These are phyloP conservation scores for Hyla sarda DNA, from an alignment of 2,113 vertebrate species.

Conservation along the genomic window DNA sequence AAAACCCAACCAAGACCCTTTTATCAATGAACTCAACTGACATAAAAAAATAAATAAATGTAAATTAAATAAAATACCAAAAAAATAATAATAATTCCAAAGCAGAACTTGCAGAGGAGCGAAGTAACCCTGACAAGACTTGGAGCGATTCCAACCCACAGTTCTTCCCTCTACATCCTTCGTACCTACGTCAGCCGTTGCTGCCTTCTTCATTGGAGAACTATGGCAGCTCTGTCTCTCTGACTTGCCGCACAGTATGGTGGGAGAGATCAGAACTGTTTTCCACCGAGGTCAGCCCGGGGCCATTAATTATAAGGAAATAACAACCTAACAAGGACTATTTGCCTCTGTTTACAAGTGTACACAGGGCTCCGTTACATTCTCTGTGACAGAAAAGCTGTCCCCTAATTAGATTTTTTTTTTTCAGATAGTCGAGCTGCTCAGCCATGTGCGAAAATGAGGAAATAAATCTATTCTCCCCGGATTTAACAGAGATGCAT, in stretches of 20 bases:
- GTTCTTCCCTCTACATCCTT: not conserved
- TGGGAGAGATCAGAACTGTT: conserved; percentile 17
- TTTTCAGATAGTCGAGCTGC: not conserved
- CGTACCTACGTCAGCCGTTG: not conserved
- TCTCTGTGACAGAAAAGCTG: conserved; percentile 45
- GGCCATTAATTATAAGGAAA: conserved; percentile 51
- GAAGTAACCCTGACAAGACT: not conserved
- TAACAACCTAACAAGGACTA: conserved; percentile 28
- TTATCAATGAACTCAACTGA: not conserved
- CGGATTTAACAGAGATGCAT: not conserved
- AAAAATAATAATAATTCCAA: conserved; percentile 9
- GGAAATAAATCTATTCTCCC: conserved; percentile 41
- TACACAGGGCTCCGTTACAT: conserved; percentile 12
- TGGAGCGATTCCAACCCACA: conserved; percentile 19
- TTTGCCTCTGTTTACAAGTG: conserved; percentile 42
- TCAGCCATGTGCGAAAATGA: conserved; percentile 34
- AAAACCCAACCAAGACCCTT: not conserved
- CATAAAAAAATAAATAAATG: conserved; percentile 12
- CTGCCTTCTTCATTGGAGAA: not conserved
- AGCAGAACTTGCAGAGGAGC: not conserved
- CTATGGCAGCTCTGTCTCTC: not conserved
- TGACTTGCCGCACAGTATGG: not conserved
- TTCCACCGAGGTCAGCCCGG: conserved; percentile 27
- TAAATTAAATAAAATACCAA: no score
- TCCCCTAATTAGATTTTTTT: conserved; percentile 51